phyloP scores from a whole-genome alignment of 2,888 invertebrate species.

The Hermaeophaga mercurialis region DNA sequence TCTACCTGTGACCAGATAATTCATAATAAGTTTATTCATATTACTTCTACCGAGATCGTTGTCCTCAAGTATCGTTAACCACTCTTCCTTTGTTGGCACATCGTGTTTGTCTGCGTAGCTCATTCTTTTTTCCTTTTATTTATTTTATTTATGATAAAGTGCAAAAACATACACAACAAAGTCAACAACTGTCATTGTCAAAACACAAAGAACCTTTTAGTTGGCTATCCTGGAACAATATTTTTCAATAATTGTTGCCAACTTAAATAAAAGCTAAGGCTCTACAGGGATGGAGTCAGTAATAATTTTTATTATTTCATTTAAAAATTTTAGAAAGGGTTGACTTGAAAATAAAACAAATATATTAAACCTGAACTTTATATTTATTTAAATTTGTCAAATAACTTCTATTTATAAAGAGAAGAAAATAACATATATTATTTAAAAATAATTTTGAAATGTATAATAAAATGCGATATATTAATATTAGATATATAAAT shows the following conservation, averaged over 20 bases:
- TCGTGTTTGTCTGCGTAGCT: slow-evolving; percentile 62
- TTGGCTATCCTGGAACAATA: slow-evolving; percentile 3
- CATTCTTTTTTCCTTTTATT: slow-evolving; percentile 51
- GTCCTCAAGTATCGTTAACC: slow-evolving; percentile 75
- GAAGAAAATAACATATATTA: too few relatives aligned
- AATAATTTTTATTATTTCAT: too few relatives aligned
- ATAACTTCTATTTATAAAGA: too few relatives aligned
- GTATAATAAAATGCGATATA: too few relatives aligned
- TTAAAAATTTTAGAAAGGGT: not conserved
- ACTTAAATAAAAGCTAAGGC: too few relatives aligned
- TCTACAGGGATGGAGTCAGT: too few relatives aligned
- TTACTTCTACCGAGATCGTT: slow-evolving; percentile 85
- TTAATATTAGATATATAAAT: too few relatives aligned
- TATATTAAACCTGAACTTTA: too few relatives aligned
- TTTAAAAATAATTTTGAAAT: too few relatives aligned
- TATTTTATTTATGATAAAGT: slow-evolving; percentile 27
- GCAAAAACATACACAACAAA: slow-evolving; percentile 14
- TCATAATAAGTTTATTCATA: slow-evolving; percentile 98
- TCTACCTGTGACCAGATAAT: slow-evolving; percentile 94
- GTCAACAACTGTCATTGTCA: slow-evolving; percentile 24
- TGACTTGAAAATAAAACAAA: too few relatives aligned
- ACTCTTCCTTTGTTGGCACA: slow-evolving; percentile 68
- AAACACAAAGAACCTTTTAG: not conserved
- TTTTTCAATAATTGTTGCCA: too few relatives aligned
- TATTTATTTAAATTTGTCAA: too few relatives aligned